Base-by-base conservation (phyloP, 2,888 invertebrate species). In the Ennomos erosarius region DNA sequence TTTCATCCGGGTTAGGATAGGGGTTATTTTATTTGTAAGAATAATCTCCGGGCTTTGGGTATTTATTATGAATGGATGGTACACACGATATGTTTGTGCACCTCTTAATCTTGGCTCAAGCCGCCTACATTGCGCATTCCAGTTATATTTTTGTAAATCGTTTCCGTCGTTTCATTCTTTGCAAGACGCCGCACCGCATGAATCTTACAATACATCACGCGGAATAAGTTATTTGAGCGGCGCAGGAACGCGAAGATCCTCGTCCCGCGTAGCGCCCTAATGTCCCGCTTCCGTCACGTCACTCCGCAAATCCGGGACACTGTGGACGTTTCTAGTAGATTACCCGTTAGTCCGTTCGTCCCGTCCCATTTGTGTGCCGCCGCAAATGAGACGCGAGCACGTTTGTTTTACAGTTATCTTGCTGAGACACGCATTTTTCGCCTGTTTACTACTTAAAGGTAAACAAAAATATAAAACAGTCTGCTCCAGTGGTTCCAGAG, bases 201-300 rank as follows among this genome's bases (percentile, higher is more conserved):
- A 54, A 50, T 54, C 54, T 39, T 10, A 16, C 44, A 33, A 59
- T 59, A 45, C 37, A 50, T 59, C 40, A 59, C 35, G 36, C 16
- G 16, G 26, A 33, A 37, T 48, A 49, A 44, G 52, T 54, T 45
- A 54, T 49, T 54, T 34, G 43, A 38, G 37, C 34, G 39, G 52
- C 46, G 33, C 51, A 38, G 39, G 48, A 53, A 13, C 37, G 42
- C 42, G 42, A 42, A 52, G 57, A 52, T 47, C 26, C 33, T 12
- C 26, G 13, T 26, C 47, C 39, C 44, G 34, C 10, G 37, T 43
- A 33, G 26, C 35, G n/a, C 38, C 48, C 45, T 59, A 59, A 54
- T 54, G 59, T 49, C 40, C 53, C 59, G 49, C 54, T 59, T 59
- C 59, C 54, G 50, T 55, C 54, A 45, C 54, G 59, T 50, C 59